Conservation (phyloP, 1,140 invertebrate species). For the Anoplolepis gracilipes region DNA sequence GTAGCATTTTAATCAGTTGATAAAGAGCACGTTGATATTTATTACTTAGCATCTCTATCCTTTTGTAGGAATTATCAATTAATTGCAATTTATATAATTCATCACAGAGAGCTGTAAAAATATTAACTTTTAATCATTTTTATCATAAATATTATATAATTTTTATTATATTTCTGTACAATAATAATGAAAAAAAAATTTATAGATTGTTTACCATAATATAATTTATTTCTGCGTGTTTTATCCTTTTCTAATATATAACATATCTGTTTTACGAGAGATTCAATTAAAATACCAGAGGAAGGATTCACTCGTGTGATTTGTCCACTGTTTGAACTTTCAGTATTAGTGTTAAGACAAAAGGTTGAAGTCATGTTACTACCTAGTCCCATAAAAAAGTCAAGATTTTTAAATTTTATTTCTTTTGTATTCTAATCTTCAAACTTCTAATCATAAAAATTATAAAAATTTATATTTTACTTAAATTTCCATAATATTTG, state of each 20-base stretch:
- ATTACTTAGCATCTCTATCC: constrained; percentile 89
- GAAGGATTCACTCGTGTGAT: constrained; percentile 79
- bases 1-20: constrained; percentile 87
- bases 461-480: not conserved
- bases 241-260: constrained; percentile 87
- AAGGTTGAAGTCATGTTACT: constrained; percentile 33
- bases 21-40: constrained; percentile 89
- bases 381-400: constrained; percentile 23
- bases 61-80: constrained; percentile 89
- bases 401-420: not conserved
- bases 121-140: not conserved
- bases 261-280: constrained; percentile 88
- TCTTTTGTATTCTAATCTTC: not conserved
- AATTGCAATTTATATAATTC: constrained; percentile 89
- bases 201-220: constrained; percentile 81
- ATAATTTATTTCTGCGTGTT: constrained; percentile 86
- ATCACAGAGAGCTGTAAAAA: constrained; percentile 87
- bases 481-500: not conserved
- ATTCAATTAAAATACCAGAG: constrained; percentile 88
- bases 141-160: not conserved
- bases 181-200: constrained; percentile 17
- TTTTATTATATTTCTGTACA: not conserved
- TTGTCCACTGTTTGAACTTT: constrained; percentile 17
- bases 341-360: constrained; percentile 29
- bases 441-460: constrained; percentile 41